Base-by-base conservation (phyloP, 1,140 invertebrate genomes). In the Coelopa frigida region DNA sequence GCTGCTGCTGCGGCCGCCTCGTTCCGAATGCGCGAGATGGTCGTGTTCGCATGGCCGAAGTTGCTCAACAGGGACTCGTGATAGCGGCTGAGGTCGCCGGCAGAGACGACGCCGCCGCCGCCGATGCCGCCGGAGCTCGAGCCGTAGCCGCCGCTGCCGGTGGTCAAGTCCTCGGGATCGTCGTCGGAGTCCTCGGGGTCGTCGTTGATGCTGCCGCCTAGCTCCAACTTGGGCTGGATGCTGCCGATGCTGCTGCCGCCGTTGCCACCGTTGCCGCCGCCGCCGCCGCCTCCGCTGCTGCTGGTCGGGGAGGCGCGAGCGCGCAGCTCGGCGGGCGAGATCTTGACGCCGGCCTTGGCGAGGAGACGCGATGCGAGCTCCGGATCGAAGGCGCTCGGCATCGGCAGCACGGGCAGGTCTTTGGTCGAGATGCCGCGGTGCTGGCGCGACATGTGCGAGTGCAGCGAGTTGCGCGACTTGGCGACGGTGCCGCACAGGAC, bases 391-490 rank as follows among this genome's bases (percentile, higher is more conserved):
- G 87, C 82, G 40, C 86, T 86, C 7, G 89, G 89, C 89, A 93
- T 91, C 24, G 88, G 87, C 51, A 91, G 66, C 10, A 93, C 88
- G 4, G 89, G 89, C 41, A 94, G 74, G 64, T 92, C 89, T 75
- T 92, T 92, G 33, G 89, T 92, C 57, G 86, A 89, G 59, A 94
- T 92, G 35, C 89, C 89, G 20, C 89, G 80, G 64, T 92, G 89
- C 65, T 92, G 89, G 15, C 89, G 80, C 38, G 85, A 88, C 89
- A 94, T 94, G 71, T 94, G 89, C 18, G 88, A 92, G 70, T 92
- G 89, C 11, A 92, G 72, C 0, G 87, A 90, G 70, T 94, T 94
- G 24, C 89, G 76, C 0, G 87, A 91, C 65, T 93, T 93, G 24
- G 89, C 89, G 14, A 93, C 89, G 2, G 89, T 93, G 22, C 89